Percentiles rank a stretch among this genome's conserved stretches.
phyloP scores from a whole-genome alignment of 2,113 vertebrate genomes.

The Baryphthengus martii region DNA sequence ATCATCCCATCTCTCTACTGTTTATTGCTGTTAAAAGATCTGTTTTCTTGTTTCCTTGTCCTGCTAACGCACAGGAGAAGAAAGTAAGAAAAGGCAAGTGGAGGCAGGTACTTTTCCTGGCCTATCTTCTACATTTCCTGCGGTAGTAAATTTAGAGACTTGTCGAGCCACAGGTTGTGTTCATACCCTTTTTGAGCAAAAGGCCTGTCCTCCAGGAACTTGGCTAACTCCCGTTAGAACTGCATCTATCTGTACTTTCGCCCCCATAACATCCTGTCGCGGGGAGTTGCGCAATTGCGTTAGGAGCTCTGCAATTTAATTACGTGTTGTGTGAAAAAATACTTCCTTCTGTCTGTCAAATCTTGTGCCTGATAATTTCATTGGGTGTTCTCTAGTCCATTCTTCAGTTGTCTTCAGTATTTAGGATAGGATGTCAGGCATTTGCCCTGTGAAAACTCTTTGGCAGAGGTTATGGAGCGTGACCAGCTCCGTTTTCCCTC shows the following conservation, averaged over 20 bases:
- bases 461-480: neutral
- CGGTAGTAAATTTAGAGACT: neutral
- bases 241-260: neutral
- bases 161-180: neutral
- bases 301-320: neutral
- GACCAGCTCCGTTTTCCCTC: neutral
- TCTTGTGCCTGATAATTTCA: neutral
- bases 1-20: neutral
- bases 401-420: neutral
- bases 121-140: neutral
- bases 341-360: neutral
- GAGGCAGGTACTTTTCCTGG: neutral
- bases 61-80: neutral
- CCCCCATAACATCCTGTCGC: neutral
- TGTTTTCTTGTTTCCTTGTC: neutral
- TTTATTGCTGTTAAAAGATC: neutral
- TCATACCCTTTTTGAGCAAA: neutral
- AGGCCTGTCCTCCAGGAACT: neutral
- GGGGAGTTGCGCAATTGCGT: neutral
- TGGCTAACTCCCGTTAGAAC: neutral
- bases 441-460: neutral
- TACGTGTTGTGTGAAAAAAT: neutral
- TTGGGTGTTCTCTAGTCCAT: neutral
- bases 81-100: neutral
- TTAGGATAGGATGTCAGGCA: neutral